Conservation (phyloP, 1,140 invertebrate genomes). For the Thrips palmi region DNA sequence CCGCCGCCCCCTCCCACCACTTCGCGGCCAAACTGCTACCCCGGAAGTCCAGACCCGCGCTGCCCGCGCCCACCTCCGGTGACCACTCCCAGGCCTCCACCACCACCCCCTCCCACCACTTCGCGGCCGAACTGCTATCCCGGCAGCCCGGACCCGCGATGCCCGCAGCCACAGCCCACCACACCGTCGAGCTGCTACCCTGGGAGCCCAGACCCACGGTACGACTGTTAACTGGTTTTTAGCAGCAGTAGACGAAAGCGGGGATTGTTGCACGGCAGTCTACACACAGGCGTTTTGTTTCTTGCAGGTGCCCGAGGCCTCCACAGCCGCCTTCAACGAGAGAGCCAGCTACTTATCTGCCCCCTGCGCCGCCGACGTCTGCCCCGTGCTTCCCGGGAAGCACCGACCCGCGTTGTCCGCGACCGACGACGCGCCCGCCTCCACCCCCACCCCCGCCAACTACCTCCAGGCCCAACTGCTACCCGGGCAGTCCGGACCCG, state of each 20-base stretch:
- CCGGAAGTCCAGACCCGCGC: conserved; percentile 22
- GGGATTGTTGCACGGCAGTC: too few species aligned
- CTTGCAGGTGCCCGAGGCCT: conserved; percentile 21
- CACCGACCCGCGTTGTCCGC: conserved; percentile 16
- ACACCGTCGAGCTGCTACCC: conserved; percentile 17
- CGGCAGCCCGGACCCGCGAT: too few species aligned
- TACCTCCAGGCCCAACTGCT: conserved; percentile 9
- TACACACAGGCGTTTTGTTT: too few species aligned
- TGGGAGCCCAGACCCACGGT: too few species aligned
- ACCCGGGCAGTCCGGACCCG: conserved; percentile 19
- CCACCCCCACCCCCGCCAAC: conserved; percentile 8
- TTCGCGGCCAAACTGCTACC: conserved; percentile 16
- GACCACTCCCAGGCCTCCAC: background rate
- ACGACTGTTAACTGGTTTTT: too few species aligned
- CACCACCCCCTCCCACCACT: conserved; percentile 6
- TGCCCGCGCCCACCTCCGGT: conserved; percentile 16
- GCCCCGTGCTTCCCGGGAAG: conserved; percentile 16
- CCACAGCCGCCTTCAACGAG: conserved; percentile 16
- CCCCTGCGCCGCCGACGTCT: conserved; percentile 12
- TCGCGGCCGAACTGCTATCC: too few species aligned
- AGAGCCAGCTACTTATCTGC: conserved; percentile 21
- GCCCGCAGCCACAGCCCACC: conserved; percentile 15
- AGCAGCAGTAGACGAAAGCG: too few species aligned
- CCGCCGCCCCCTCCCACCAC: conserved; percentile 13
- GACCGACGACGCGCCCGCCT: conserved; percentile 15